phyloP scores from a whole-genome alignment of 2,888 invertebrate species.

The Vannuccia rotundouncinata region DNA sequence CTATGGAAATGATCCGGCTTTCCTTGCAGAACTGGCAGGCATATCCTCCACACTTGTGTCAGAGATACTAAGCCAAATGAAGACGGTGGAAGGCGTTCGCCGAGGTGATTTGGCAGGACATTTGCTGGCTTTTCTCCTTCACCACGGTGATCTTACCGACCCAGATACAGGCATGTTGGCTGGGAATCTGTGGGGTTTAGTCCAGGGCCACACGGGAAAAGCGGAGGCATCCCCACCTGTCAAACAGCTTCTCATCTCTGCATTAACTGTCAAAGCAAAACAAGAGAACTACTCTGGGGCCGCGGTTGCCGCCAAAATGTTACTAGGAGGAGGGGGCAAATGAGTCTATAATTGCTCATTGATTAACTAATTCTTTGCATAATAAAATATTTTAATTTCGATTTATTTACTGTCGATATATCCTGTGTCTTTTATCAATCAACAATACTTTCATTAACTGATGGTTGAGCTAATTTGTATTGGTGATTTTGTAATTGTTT shows the following conservation, averaged over 20 bases:
- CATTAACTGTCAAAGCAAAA: neutral
- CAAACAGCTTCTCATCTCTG: neutral
- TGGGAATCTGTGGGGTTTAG: neutral
- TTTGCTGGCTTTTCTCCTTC: neutral
- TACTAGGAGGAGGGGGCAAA: neutral
- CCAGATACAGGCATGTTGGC: conserved; percentile 8
- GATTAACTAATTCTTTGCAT: neutral
- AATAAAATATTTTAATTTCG: too few species aligned
- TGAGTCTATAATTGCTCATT: neutral
- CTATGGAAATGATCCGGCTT: conserved; percentile 29
- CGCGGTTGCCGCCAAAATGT: neutral
- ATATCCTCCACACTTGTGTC: neutral
- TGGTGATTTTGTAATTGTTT: too few species aligned
- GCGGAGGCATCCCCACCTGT: neutral
- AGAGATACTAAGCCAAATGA: conserved; percentile 18
- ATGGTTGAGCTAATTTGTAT: too few species aligned
- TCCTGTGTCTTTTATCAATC: too few species aligned
- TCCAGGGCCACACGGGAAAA: neutral
- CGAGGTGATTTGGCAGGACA: neutral
- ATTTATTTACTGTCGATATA: too few species aligned
- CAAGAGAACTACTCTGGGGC: conserved; percentile 1
- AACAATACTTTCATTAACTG: too few species aligned
- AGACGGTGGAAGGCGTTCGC: neutral
- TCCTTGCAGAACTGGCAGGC: conserved; percentile 20
- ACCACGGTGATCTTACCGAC: neutral